These are phyloP conservation scores for Lissonota sp. DNA, from an alignment of 2,888 invertebrate species.

Conservation along the genomic window DNA sequence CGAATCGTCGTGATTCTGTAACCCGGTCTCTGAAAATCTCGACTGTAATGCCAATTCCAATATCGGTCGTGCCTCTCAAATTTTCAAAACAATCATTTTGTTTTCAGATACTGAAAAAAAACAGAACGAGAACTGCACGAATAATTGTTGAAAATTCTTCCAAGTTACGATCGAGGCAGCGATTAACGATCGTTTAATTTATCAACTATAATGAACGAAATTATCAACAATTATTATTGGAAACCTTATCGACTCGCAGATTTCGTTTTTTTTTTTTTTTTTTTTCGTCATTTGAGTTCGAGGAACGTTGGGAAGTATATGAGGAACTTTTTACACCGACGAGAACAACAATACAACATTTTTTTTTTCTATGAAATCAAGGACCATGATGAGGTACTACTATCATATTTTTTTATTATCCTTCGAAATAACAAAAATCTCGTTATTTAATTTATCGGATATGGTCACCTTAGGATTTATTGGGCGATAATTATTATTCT, in stretches of 20 bases:
- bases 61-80: not conserved
- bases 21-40: constrained; percentile 7
- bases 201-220: constrained; percentile 18
- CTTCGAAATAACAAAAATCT: too few relatives aligned
- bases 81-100: constrained; percentile 27
- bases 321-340: too few relatives aligned
- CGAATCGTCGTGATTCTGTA: not conserved
- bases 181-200: constrained; percentile 20
- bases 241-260: constrained; percentile 5
- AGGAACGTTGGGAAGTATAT: too few relatives aligned
- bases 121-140: not conserved
- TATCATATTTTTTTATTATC: too few relatives aligned
- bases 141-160: constrained; percentile 16
- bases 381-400: too few relatives aligned
- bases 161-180: not conserved
- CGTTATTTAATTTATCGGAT: too few relatives aligned
- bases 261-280: not conserved
- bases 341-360: too few relatives aligned
- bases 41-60: constrained; percentile 8
- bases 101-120: constrained; percentile 22
- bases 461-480: too few relatives aligned
- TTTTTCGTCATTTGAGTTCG: too few relatives aligned
- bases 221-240: constrained; percentile 8
- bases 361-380: too few relatives aligned
- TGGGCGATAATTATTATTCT: too few relatives aligned